Evolutionary conservation across 2,888 invertebrate species (phyloP), one percentile per base, ranked within the genome.

Genomic region (Alsophila aescularia): DNA sequence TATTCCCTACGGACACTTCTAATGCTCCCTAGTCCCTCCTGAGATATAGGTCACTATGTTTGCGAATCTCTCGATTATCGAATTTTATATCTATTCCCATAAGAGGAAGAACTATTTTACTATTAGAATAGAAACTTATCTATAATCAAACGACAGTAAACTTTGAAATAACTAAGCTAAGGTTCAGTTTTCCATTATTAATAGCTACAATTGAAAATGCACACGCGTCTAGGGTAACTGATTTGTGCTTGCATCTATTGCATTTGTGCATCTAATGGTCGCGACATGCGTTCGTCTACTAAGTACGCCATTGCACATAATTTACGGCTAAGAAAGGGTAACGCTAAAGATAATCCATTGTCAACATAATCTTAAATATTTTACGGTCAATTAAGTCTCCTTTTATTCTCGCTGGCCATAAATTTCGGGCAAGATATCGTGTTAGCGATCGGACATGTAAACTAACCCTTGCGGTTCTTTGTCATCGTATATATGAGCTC

Each of bases 11-110:
- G 74, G 87, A 85, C 77, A 71, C 72, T 60, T 64, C 86, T 87
- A 88, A 88, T 84, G 81, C 79, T 78, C 77, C 75, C 80, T 77
- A 83, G 82, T 79, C 78, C 79, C 85, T 86, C 83, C 67, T 78
- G 90, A 90, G 91, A 91, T 88, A 81, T 91, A 87, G 91, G 91
- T 91, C 90, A 91, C 77, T 78, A 72, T 85, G 83, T 75, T 84
- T 77, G 79, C 78, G 39, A 72, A 67, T 72, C 69, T 68, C 66
- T 66, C 64, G 62, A 58, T 62, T 59, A 67, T 48, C 56, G 56
- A 60, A 78, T 75, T 69, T 75, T 66, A 59, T 69, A 76, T 71
- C 55, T 56, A 56, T 51, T 45, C 55, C 37, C 45, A 32, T 14
- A 12, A 24, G 36, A 31, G 35, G 41, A 56, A 56, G 55, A 47